Percentiles rank a stretch among this genome's conserved stretches.
These are phyloP conservation scores for Gibbula magus DNA, from an alignment of 2,888 invertebrate genomes.

Conservation along the genomic window DNA sequence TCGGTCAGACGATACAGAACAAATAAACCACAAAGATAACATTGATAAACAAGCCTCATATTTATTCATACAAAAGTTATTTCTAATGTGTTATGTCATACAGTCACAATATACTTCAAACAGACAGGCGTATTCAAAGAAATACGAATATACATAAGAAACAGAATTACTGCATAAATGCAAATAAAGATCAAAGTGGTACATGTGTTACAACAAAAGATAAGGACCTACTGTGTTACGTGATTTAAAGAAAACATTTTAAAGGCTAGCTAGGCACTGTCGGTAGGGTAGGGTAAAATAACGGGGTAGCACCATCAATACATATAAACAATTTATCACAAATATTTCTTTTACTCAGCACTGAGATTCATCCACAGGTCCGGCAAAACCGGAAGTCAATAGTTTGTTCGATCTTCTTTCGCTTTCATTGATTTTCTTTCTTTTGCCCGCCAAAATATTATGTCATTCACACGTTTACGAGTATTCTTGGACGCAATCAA, in stretches of 20 bases:
- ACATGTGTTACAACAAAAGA: background rate
- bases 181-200: background rate
- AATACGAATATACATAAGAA: background rate
- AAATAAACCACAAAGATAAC: no score
- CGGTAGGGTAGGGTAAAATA: background rate
- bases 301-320: background rate
- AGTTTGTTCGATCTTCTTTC: background rate
- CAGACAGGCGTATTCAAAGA: background rate
- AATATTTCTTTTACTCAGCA: background rate
- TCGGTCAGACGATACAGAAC: no score
- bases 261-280: background rate
- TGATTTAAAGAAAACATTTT: background rate
- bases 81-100: constrained; percentile 1
- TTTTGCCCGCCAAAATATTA: background rate
- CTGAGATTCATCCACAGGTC: background rate
- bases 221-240: background rate
- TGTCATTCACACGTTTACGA: background rate
- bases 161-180: background rate
- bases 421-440: background rate
- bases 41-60: background rate
- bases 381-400: background rate
- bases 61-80: background rate
- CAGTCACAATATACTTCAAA: background rate
- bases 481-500: background rate
- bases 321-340: background rate